Evolutionary conservation across 2,797 vertebrate genomes (phyloP).

Genomic region (Leontopithecus rosalia): DNA sequence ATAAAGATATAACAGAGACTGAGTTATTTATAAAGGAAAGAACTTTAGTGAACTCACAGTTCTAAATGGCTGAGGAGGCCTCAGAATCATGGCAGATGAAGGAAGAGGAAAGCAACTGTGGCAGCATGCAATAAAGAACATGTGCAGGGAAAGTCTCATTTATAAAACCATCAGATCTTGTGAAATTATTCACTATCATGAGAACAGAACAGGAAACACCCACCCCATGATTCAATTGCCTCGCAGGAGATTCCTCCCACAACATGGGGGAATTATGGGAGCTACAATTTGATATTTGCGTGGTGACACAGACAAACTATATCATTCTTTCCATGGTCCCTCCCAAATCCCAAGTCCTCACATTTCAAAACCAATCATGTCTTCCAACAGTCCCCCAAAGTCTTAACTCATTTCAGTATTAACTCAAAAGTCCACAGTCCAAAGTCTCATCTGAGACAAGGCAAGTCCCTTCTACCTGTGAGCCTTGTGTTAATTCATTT

Average conservation of each 20-base stretch:
- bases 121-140: not conserved
- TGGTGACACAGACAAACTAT: not conserved
- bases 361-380: not conserved
- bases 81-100: not conserved
- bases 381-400: not conserved
- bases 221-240: not conserved
- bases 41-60: not conserved
- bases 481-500: not conserved
- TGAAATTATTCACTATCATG: not conserved
- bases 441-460: no score
- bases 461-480: not conserved
- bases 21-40: not conserved
- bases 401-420: not conserved
- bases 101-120: not conserved
- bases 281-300: not conserved
- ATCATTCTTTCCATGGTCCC: not conserved
- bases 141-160: not conserved
- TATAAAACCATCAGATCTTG: not conserved
- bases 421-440: not conserved
- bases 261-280: not conserved
- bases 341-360: not conserved
- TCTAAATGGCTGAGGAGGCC: not conserved
- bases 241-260: not conserved
- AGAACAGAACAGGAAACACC: not conserved
- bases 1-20: not conserved